Percentiles rank a stretch among this genome's conserved stretches.
Conservation (phyloP, 53 echinoderm and acorn worm species). For the Stichopus horrens region DNA sequence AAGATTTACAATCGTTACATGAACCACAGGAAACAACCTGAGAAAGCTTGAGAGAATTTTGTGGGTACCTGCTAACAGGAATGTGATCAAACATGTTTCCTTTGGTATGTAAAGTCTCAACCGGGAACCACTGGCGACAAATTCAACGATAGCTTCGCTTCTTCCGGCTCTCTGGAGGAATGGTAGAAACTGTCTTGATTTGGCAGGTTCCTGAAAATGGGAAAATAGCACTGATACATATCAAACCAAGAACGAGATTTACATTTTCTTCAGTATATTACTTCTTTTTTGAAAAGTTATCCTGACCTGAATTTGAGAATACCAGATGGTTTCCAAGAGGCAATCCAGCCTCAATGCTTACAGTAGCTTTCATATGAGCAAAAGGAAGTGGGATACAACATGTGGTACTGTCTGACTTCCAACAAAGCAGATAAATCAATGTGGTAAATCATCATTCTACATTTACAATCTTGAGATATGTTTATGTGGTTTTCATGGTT, state of each 20-base stretch:
- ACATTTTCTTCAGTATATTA: background rate
- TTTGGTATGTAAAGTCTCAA: conserved; percentile 90
- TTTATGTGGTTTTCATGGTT: too few species aligned
- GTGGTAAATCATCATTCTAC: too few species aligned
- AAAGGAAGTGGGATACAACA: too few species aligned
- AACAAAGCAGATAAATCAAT: too few species aligned
- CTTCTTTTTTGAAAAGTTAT: background rate
- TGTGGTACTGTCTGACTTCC: too few species aligned
- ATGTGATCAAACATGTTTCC: conserved; percentile 96
- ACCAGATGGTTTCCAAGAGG: background rate
- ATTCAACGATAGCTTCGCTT: conserved; percentile 82
- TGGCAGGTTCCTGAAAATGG: conserved; percentile 67
- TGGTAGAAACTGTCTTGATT: conserved; percentile 94
- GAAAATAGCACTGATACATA: background rate
- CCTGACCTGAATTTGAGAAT: background rate
- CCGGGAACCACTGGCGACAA: conserved; percentile 96
- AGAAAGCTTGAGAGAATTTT: background rate
- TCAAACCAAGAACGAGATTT: background rate
- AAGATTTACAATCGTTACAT: too few species aligned
- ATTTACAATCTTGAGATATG: too few species aligned
- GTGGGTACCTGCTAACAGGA: conserved; percentile 85
- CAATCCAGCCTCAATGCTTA: background rate
- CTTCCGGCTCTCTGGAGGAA: conserved; percentile 96
- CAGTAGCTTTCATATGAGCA: too few species aligned
- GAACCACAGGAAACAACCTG: background rate